phyloP scores from a whole-genome alignment of 1,140 invertebrate genomes.

The Alviniconcha marisindica region DNA sequence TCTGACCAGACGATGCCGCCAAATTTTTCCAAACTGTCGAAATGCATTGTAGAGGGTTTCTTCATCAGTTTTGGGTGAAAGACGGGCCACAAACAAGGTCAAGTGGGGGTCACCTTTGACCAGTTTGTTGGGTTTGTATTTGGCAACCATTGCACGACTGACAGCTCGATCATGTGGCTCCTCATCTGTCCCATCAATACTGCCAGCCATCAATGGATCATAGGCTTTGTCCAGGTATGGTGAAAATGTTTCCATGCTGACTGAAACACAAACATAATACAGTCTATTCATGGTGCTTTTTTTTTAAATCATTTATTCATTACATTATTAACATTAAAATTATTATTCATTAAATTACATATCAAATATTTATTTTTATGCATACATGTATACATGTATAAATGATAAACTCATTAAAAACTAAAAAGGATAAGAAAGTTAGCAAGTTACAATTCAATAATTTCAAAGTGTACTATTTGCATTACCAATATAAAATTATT shows the following conservation, averaged over 20 bases:
- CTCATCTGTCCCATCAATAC: constrained; percentile 90
- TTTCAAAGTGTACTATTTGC: too few relatives aligned
- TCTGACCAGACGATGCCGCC: constrained; percentile 83
- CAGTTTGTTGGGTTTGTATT: constrained; percentile 81
- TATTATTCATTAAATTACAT: too few relatives aligned
- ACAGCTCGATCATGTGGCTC: constrained; percentile 89
- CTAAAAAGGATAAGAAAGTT: too few relatives aligned
- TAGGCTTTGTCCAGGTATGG: constrained; percentile 57
- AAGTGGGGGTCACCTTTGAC: constrained; percentile 81
- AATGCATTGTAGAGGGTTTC: constrained; percentile 74
- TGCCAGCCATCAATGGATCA: constrained; percentile 82
- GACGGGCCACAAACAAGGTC: constrained; percentile 88
- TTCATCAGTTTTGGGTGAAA: constrained; percentile 84
- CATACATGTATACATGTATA: too few relatives aligned
- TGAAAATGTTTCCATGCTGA: constrained; percentile 44
- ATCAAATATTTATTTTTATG: too few relatives aligned
- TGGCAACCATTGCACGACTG: constrained; percentile 82
- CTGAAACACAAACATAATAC: background rate
- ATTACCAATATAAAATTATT: too few relatives aligned
- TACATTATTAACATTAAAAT: too few relatives aligned
- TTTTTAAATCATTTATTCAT: too few relatives aligned
- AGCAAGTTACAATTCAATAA: too few relatives aligned
- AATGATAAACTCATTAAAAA: too few relatives aligned
- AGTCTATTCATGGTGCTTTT: too few relatives aligned
- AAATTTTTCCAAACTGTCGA: constrained; percentile 78